Conservation (phyloP, 2,888 invertebrate species). For the Ormyrus rosae region DNA sequence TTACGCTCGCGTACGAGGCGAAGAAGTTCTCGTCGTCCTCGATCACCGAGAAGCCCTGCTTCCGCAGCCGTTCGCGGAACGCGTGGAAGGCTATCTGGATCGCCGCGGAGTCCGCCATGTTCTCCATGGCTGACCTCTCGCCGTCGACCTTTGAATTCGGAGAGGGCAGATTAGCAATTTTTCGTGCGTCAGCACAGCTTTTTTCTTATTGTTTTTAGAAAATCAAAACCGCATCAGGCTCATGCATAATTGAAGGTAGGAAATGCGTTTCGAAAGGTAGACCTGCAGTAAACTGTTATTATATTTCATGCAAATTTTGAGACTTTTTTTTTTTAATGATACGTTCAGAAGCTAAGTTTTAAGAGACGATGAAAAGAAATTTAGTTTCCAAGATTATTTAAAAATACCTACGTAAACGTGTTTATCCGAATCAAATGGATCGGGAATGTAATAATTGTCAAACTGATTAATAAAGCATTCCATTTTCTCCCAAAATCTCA, state of each 20-base stretch:
- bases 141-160: conserved; percentile 36
- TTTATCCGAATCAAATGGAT: conserved; percentile 32
- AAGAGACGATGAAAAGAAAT: too few relatives aligned
- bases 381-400: neutral
- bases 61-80: conserved; percentile 35
- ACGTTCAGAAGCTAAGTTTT: too few relatives aligned
- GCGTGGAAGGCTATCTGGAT: conserved; percentile 44
- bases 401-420: conserved; percentile 38
- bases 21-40: conserved; percentile 45
- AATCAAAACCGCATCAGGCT: too few relatives aligned
- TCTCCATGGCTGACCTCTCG: conserved; percentile 47
- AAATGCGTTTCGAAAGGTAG: too few relatives aligned
- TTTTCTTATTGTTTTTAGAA: too few relatives aligned
- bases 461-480: conserved; percentile 48
- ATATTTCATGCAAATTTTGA: neutral
- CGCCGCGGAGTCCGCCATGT: conserved; percentile 41
- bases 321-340: neutral
- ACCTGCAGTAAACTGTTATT: too few relatives aligned
- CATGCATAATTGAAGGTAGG: too few relatives aligned
- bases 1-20: conserved; percentile 32
- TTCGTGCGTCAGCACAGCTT: too few relatives aligned
- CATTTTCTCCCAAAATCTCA: conserved; percentile 42
- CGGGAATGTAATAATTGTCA: conserved; percentile 49
- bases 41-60: conserved; percentile 22
- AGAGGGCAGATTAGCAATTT: too few relatives aligned